Evolutionary conservation across 2,113 vertebrate genomes (phyloP).

Genomic region (Oreocharis arfaki): DNA sequence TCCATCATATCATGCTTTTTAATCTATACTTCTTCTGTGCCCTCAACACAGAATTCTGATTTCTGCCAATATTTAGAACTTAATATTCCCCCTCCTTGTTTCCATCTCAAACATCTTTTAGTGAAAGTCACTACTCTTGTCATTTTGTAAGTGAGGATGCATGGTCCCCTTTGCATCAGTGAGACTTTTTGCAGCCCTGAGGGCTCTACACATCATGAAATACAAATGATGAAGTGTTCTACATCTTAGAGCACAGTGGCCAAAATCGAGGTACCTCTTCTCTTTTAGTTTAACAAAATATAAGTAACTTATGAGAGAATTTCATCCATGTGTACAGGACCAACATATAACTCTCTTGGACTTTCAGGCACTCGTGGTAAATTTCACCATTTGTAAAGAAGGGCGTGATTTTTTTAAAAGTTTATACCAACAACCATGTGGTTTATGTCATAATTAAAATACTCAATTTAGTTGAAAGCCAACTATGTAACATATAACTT

Average conservation of each 20-base stretch:
- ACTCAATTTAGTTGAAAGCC: background rate
- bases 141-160: background rate
- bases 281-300: background rate
- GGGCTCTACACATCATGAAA: background rate
- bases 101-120: background rate
- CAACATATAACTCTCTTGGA: background rate
- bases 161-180: background rate
- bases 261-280: background rate
- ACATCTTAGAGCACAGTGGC: background rate
- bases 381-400: background rate
- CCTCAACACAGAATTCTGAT: background rate
- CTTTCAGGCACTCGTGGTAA: background rate
- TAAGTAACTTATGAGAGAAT: background rate
- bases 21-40: background rate
- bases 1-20: background rate
- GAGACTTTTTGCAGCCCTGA: background rate
- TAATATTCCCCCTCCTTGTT: background rate
- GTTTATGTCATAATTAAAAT: background rate
- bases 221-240: accelerated
- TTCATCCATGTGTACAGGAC: background rate
- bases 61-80: background rate
- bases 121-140: background rate
- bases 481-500: background rate
- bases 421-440: background rate
- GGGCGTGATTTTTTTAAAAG: background rate